Percentiles rank a stretch among this genome's conserved stretches.
These are phyloP conservation scores for Trichopria drosophilae DNA, from an alignment of 2,888 invertebrate species.

Conservation along the genomic window DNA sequence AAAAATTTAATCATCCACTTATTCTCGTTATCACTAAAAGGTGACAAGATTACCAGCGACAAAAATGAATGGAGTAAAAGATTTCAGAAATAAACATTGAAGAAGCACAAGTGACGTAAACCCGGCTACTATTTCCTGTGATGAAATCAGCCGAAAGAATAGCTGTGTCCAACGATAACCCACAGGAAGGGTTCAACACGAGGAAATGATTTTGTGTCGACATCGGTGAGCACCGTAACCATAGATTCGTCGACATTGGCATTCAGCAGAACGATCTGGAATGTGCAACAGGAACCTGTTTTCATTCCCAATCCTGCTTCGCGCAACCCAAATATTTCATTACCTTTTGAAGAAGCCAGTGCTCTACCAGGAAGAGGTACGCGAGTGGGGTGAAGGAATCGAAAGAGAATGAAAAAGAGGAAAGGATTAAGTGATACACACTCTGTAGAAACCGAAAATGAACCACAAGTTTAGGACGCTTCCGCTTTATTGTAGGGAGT, in stretches of 20 bases:
- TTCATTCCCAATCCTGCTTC: slow-evolving; percentile 45
- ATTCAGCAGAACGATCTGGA: slow-evolving; percentile 49
- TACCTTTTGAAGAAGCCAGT: slow-evolving; percentile 38
- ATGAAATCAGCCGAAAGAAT: too few species aligned
- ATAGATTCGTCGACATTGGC: slow-evolving; percentile 43
- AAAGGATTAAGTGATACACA: too few species aligned
- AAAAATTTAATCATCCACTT: too few species aligned
- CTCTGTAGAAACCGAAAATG: too few species aligned
- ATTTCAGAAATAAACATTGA: too few species aligned
- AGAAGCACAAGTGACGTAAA: too few species aligned
- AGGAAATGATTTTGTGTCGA: slow-evolving; percentile 42
- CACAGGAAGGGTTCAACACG: slow-evolving; percentile 1
- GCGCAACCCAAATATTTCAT: slow-evolving; percentile 49
- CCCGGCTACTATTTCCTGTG: too few species aligned
- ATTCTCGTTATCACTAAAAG: too few species aligned
- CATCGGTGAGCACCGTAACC: slow-evolving; percentile 37
- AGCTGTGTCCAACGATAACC: slow-evolving; percentile 5
- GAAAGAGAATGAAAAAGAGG: slow-evolving; percentile 10
- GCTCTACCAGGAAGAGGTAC: slow-evolving; percentile 28
- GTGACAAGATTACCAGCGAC: too few species aligned
- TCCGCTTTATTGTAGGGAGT: too few species aligned
- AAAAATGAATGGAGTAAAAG: too few species aligned
- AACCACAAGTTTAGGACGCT: too few species aligned
- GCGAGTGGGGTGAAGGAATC: slow-evolving; percentile 21
- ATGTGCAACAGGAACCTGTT: slow-evolving; percentile 52